Conservation (phyloP, 2,113 vertebrate species). For the Synodontis membranacea region DNA sequence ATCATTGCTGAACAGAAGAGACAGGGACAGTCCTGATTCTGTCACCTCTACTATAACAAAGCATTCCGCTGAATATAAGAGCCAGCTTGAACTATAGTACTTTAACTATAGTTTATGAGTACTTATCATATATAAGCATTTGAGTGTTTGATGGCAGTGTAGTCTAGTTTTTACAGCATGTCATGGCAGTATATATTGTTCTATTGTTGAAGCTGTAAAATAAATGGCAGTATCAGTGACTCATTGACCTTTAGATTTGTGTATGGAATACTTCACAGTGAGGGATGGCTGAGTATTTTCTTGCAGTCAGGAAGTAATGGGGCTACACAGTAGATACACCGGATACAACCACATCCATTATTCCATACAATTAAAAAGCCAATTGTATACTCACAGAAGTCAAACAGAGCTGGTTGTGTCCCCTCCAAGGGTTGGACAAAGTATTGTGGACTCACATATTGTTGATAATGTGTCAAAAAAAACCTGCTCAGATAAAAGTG, state of each 20-base stretch:
- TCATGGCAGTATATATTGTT: neutral
- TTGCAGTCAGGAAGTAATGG: neutral
- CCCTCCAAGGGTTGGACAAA: neutral
- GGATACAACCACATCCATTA: neutral
- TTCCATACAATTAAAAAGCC: neutral
- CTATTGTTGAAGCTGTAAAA: constrained; percentile 10
- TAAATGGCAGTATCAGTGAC: neutral
- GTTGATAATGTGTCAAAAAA: neutral
- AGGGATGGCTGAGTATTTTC: neutral
- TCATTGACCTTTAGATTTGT: neutral
- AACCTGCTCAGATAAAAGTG: too few relatives aligned
- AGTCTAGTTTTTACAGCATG: neutral
- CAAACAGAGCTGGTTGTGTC: neutral
- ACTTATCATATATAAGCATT: neutral
- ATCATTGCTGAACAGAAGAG: neutral
- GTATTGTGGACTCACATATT: neutral
- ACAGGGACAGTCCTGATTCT: constrained; percentile 6
- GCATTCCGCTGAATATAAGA: neutral
- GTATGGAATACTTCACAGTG: neutral
- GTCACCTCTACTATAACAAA: neutral
- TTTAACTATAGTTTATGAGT: neutral
- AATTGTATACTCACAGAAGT: neutral
- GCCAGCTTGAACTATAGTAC: neutral
- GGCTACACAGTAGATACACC: neutral
- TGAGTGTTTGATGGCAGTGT: neutral